Evolutionary conservation across 2,888 invertebrate species (phyloP), one percentile per base, ranked within the genome.

Genomic region (Palloptera scutellata): DNA sequence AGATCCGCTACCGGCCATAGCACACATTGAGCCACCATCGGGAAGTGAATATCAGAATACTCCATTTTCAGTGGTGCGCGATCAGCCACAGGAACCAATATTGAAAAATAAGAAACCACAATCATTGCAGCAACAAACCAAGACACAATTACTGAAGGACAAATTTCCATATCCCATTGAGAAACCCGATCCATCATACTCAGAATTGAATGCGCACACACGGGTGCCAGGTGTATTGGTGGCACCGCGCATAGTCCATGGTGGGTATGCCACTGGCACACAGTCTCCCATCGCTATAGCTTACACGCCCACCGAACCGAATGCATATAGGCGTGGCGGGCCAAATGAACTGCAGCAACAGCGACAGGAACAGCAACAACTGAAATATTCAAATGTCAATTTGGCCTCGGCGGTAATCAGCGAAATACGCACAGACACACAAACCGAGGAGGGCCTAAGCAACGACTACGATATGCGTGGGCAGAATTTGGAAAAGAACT

Each of bases 121-220:
- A 30, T 81, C 82, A 1, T 68, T 80, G 64, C 83, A 78, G 61
- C 74, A 76, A 45, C 74, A 81, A 17, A 79, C 81, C 43, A 79
- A 83, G 19, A 73, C 78, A 0, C 76, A 75, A 41, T 68, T 73
- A 20, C 69, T 70, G 12, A 88, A 87, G 75, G 87, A 88, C 0
- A 88, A 89, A 73, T 91, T 91, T 71, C 91, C 91, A 0, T 91
- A 91, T 80, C 87, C 88, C 0, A 80, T 91, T 17, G 89, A 90
- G 76, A 86, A 88, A 66, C 90, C 90, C 0, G 87, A 89, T 78
- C 85, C 87, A 0, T 83, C 87, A 51, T 81, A 76, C 41, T 73
- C 79, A 0, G 82, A 81, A 20, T 71, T 80, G 48, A 79, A 78
- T 59, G 73, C 76, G 17, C 79, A 78, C n/a, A 77, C 79, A 10